phyloP scores from a whole-genome alignment of 2,113 vertebrate genomes.

The Anarrhichthys ocellatus region DNA sequence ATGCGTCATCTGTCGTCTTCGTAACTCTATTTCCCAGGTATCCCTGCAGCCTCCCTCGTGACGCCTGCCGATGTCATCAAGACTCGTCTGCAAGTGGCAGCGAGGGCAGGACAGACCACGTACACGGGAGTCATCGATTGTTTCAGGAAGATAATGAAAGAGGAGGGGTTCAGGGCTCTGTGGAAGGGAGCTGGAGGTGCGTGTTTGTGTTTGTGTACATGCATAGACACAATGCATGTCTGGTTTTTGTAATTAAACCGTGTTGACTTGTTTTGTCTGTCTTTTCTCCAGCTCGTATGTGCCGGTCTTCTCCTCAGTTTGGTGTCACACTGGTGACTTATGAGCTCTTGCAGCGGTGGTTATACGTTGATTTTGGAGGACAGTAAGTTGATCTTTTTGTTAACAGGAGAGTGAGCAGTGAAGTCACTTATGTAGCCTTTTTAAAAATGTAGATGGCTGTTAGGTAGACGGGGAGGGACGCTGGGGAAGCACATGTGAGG shows the following conservation, averaged over 20 bases:
- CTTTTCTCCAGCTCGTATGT: conserved; percentile 90
- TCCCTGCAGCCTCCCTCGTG: conserved; percentile 97
- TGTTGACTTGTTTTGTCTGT: not conserved
- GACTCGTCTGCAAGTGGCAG: conserved; percentile 97
- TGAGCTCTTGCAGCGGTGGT: conserved; percentile 96
- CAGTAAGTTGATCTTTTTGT: conserved; percentile 82
- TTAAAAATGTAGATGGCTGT: not conserved
- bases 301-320: conserved; percentile 97
- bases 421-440: not conserved
- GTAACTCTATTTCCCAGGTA: conserved; percentile 81
- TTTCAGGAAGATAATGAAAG: conserved; percentile 92
- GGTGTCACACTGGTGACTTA: conserved; percentile 97
- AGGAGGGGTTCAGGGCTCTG: conserved; percentile 93
- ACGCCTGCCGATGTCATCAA: conserved; percentile 99
- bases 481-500: not conserved
- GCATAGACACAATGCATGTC: accelerated
- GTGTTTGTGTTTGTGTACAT: conserved; percentile 22
- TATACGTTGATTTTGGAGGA: conserved; percentile 97
- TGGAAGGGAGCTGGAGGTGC: conserved; percentile 98
- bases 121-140: conserved; percentile 95
- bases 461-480: not conserved
- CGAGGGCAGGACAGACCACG: conserved; percentile 95
- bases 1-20: not conserved
- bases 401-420: not conserved
- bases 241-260: not conserved